phyloP scores from a whole-genome alignment of 2,888 invertebrate species.

The Drosophila macrospina region DNA sequence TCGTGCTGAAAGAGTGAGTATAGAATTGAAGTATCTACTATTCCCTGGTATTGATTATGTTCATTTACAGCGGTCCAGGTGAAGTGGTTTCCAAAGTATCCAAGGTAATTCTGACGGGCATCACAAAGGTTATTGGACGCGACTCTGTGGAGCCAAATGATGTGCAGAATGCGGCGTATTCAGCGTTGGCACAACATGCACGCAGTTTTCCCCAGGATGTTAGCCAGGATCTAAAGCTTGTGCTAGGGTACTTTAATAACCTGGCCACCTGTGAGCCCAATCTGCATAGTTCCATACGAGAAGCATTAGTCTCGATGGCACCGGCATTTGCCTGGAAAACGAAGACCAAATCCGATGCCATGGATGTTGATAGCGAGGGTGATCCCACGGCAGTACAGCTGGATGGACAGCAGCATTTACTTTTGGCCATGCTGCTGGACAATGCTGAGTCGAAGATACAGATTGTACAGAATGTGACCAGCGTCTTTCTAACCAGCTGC shows the following conservation, averaged over 20 bases:
- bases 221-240: conserved; percentile 88
- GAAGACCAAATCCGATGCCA: conserved; percentile 65
- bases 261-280: conserved; percentile 85
- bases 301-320: conserved; percentile 89
- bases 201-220: conserved; percentile 87
- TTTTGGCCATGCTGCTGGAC: conserved; percentile 89
- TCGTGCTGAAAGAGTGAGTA: conserved; percentile 92
- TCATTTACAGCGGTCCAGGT: conserved; percentile 76
- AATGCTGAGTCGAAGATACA: conserved; percentile 92
- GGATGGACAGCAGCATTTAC: conserved; percentile 85
- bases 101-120: conserved; percentile 83
- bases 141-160: conserved; percentile 83
- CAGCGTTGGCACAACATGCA: conserved; percentile 86
- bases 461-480: conserved; percentile 93
- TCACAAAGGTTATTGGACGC: conserved; percentile 83
- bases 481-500: conserved; percentile 92
- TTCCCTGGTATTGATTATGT: not conserved
- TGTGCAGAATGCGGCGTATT: conserved; percentile 86
- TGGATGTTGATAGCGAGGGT: conserved; percentile 57
- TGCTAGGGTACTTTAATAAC: conserved; percentile 84
- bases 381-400: conserved; percentile 76
- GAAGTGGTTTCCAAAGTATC: conserved; percentile 84
- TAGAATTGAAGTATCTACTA: not conserved
- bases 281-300: conserved; percentile 88
- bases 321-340: conserved; percentile 87